phyloP scores from a whole-genome alignment of 2,797 vertebrate genomes.

The Smutsia gigantea region DNA sequence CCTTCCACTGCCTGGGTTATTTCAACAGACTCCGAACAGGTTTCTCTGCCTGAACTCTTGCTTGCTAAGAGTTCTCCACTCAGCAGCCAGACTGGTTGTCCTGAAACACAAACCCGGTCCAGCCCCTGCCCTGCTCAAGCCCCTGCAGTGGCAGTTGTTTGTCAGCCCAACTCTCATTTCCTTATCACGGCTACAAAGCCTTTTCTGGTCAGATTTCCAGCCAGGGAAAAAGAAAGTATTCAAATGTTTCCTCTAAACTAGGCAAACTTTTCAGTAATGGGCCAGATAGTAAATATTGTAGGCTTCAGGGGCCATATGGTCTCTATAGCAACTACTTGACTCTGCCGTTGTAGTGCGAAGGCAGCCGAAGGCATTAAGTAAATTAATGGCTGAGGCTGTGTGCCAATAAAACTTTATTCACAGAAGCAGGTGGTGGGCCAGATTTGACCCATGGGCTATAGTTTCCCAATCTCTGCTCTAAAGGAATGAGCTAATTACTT shows the following conservation, averaged over 20 bases:
- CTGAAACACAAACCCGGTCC: not conserved
- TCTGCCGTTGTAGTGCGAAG: not conserved
- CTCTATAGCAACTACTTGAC: not conserved
- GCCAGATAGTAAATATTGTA: conserved; percentile 17
- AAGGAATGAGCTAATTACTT: not conserved
- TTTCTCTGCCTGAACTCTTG: not conserved
- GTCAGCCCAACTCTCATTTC: not conserved
- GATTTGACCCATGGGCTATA: not conserved
- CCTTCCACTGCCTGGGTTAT: not conserved
- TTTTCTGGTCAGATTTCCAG: not conserved
- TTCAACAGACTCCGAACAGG: not conserved
- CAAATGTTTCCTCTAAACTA: not conserved
- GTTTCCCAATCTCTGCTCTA: not conserved
- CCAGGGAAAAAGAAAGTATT: not conserved
- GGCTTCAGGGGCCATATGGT: conserved; percentile 20
- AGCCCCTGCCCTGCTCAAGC: not conserved
- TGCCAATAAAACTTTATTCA: conserved; percentile 68
- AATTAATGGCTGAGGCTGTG: not conserved
- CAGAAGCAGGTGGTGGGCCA: conserved; percentile 2
- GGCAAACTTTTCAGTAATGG: not conserved
- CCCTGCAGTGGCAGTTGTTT: accelerated
- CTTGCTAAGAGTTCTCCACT: not conserved
- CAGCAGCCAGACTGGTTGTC: not conserved
- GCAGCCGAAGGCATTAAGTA: not conserved
- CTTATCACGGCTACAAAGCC: not conserved